Percentiles rank a stretch among this genome's conserved stretches.
Evolutionary conservation across 2,113 vertebrate genomes (phyloP).

Genomic region (Ciconia maguari): DNA sequence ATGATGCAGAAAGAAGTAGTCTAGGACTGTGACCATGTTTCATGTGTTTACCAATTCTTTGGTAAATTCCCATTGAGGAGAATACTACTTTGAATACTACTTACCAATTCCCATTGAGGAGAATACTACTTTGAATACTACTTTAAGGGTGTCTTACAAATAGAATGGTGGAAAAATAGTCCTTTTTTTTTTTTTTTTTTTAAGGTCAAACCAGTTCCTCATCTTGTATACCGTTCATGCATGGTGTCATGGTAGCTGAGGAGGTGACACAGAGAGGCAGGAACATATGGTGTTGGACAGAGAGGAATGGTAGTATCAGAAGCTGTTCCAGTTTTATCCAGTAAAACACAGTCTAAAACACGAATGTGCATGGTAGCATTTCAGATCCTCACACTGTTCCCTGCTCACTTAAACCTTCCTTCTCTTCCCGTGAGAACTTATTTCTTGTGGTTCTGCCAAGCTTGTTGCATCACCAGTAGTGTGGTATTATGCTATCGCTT

Average conservation of each 20-base stretch:
- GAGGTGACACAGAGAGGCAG: neutral
- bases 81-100: neutral
- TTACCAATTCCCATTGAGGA: too few relatives aligned
- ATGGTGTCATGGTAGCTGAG: neutral
- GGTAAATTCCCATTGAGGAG: neutral
- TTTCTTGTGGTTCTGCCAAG: neutral
- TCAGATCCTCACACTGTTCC: neutral
- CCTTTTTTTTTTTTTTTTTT: neutral
- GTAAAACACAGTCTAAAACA: neutral
- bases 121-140: neutral
- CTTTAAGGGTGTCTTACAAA: neutral
- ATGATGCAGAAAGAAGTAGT: neutral
- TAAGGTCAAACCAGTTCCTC: neutral
- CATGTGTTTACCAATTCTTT: neutral
- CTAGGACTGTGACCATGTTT: neutral
- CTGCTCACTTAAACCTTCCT: neutral
- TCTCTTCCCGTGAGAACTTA: neutral
- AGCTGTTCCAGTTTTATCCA: neutral
- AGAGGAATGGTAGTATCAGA: neutral
- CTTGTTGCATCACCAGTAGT: neutral
- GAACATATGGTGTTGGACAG: neutral
- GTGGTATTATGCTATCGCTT: neutral
- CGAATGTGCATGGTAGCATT: neutral
- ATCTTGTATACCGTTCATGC: accelerated
- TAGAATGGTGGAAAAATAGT: neutral